Evolutionary conservation across 2,113 vertebrate genomes (phyloP), one percentile per base, ranked within the genome.

Genomic region (Chelonoidis abingdonii): DNA sequence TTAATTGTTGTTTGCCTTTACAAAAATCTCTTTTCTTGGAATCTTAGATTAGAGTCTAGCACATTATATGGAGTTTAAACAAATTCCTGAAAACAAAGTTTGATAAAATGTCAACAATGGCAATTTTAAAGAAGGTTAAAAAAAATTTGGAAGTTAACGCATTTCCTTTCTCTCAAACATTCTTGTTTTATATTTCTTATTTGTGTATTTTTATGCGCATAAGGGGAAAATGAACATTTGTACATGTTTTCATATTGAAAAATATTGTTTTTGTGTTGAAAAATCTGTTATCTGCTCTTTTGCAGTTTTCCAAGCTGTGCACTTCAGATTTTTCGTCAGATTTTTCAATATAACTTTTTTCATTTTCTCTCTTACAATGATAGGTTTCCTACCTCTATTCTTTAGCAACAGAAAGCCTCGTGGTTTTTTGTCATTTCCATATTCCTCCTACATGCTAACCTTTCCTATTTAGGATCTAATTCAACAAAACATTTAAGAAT

Each of bases 51-150:
- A 84, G 83, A 35, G 16, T 47, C 1, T 75, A 72, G 21, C 7
- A 11, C 78, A 59, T 81, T 91, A 80, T 85, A 53, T 49, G 25
- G 56, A 62, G 72, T 89, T 80, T 83, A 85, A 88, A 25, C 29
- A 83, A 90, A 90, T 83, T 79, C 72, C 5, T 81, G 57, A n/a
- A 89, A 93, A 72, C 41, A 94, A 90, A 38, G 65, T 72, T 72
- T 72, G 35, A 72, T 72, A 82, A 3, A 1, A 47, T 87, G 62
- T 2, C 41, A 29, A 49, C 41, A 57, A 5, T 76, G 69, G 3
- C 5, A 38, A 86, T 94, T 56, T 44, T 5, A 78, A 92, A 91
- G 22, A 22, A 89, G 38, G 47, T 90, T 27, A 83, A 54, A 38
- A 44, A n/a, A 88, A 86, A 3, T 9, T 82, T 38, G 21, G n/a